phyloP scores from a whole-genome alignment of 2,797 vertebrate genomes.

The Helicolenus hilgendorfi region DNA sequence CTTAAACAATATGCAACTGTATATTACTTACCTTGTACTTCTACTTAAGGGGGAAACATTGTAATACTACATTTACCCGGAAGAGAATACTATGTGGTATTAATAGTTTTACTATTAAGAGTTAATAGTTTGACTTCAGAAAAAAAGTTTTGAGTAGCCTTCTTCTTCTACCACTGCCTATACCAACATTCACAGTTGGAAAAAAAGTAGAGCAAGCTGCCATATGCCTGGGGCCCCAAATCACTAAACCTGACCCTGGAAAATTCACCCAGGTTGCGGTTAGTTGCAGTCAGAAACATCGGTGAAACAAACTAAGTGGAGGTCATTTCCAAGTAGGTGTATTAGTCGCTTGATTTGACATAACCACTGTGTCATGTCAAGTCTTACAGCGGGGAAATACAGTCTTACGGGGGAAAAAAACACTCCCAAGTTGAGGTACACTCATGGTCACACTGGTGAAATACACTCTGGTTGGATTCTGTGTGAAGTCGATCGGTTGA shows the following conservation, averaged over 20 bases:
- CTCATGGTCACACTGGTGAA: neutral
- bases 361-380: neutral
- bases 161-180: neutral
- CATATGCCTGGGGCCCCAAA: neutral
- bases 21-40: too few relatives aligned
- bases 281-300: neutral
- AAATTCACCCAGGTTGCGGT: neutral
- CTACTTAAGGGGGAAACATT: too few relatives aligned
- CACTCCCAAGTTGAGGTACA: neutral
- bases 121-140: neutral
- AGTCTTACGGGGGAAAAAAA: neutral
- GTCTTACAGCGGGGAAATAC: neutral
- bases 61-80: too few relatives aligned
- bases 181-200: neutral
- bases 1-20: too few relatives aligned
- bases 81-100: neutral
- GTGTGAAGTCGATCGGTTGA: neutral
- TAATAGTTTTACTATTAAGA: neutral
- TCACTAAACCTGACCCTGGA: neutral
- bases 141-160: too few relatives aligned
- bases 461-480: neutral
- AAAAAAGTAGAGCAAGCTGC: neutral
- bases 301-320: neutral
- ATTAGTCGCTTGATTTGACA: too few relatives aligned
- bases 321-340: too few relatives aligned